Evolutionary conservation across 2,797 vertebrate species (phyloP).

Genomic region (Sardinella longiceps): DNA sequence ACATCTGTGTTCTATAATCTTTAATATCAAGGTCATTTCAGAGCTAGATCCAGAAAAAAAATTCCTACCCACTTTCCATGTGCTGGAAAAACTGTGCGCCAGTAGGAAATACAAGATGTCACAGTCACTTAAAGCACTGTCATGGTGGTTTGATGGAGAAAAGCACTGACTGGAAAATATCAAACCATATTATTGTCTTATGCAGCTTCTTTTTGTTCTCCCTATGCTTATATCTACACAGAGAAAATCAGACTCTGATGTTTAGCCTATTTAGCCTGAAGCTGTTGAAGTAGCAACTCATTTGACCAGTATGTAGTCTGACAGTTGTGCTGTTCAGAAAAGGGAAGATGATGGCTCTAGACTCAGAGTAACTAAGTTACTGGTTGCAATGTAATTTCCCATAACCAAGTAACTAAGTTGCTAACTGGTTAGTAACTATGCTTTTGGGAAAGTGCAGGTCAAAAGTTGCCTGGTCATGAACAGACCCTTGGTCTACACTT

Average conservation of each 20-base stretch:
- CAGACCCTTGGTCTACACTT: too few relatives aligned
- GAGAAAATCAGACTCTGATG: background rate
- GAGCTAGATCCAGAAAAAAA: background rate
- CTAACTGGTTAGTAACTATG: too few relatives aligned
- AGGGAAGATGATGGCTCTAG: background rate
- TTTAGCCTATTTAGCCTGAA: background rate
- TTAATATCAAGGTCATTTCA: background rate
- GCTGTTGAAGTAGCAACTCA: background rate
- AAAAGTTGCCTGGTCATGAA: too few relatives aligned
- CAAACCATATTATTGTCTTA: background rate
- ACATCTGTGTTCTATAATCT: background rate
- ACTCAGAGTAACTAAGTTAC: too few relatives aligned
- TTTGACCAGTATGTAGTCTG: background rate
- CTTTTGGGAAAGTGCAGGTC: too few relatives aligned
- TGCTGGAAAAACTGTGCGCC: background rate
- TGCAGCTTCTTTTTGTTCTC: background rate
- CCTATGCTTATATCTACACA: background rate
- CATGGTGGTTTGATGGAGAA: slow-evolving; percentile 1
- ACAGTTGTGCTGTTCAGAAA: background rate
- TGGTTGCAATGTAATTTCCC: too few relatives aligned
- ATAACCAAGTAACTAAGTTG: too few relatives aligned
- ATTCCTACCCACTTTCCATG: background rate
- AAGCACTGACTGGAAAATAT: background rate
- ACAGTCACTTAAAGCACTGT: background rate
- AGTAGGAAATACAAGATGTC: slow-evolving; percentile 6